Percentiles rank a stretch among this genome's conserved stretches.
Evolutionary conservation across 2,888 invertebrate genomes (phyloP).

Genomic region (Eilema caniola): DNA sequence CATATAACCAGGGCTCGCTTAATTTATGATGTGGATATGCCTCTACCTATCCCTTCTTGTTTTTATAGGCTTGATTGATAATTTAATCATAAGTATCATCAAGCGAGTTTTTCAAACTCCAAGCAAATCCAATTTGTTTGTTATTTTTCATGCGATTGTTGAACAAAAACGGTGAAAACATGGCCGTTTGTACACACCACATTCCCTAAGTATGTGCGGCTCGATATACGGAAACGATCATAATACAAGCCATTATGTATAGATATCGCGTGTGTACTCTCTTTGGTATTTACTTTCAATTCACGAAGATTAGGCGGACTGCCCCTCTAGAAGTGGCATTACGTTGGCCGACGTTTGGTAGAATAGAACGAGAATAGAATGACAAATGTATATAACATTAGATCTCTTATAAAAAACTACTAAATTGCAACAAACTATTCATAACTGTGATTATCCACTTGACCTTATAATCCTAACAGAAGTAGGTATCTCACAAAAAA

Average conservation of each 20-base stretch:
- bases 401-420: too few species aligned
- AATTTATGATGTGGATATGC: too few species aligned
- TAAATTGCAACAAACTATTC: too few species aligned
- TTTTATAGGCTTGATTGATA: neutral
- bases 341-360: too few species aligned
- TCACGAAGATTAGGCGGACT: neutral
- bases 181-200: neutral
- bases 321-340: too few species aligned
- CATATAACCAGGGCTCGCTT: too few species aligned
- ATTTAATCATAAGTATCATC: neutral
- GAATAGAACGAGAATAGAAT: too few species aligned
- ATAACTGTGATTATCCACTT: too few species aligned
- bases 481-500: too few species aligned
- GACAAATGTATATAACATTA: too few species aligned
- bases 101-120: neutral
- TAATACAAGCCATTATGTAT: conserved; percentile 27
- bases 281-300: conserved; percentile 17
- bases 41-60: too few species aligned
- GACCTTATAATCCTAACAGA: too few species aligned
- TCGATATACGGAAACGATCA: conserved; percentile 19
- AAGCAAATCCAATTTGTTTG: conserved; percentile 8
- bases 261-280: conserved; percentile 30
- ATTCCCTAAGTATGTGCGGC: neutral
- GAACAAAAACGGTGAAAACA: conserved; percentile 16
- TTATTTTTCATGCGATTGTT: conserved; percentile 18